Percentiles rank a stretch among this genome's conserved stretches.
These are phyloP conservation scores for Tretioscincus oriximinensis DNA, from an alignment of 2,113 vertebrate species.

Conservation along the genomic window DNA sequence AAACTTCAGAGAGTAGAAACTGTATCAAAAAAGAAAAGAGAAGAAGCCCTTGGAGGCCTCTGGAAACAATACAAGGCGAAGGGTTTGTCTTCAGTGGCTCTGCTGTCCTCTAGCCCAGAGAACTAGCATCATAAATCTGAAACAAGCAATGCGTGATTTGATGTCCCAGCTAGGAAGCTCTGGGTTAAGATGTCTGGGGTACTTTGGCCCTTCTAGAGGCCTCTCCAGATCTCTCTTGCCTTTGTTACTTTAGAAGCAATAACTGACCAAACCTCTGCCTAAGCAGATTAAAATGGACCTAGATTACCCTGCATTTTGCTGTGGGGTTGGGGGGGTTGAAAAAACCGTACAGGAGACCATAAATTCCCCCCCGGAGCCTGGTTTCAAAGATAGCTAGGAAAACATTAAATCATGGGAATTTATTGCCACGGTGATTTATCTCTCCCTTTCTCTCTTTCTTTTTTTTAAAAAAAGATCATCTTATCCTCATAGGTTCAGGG, in stretches of 20 bases:
- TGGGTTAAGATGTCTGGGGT: not conserved
- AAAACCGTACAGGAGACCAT: not conserved
- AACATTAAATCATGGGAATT: not conserved
- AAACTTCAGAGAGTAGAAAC: conserved; percentile 57
- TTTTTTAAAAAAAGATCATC: too few relatives aligned
- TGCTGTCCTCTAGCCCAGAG: conserved; percentile 32
- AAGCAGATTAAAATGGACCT: not conserved
- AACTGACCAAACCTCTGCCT: not conserved
- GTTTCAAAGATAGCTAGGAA: not conserved
- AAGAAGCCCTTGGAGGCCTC: conserved; percentile 29
- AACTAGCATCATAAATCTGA: conserved; percentile 48
- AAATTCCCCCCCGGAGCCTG: not conserved
- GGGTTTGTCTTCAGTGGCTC: not conserved
- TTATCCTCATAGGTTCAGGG: not conserved
- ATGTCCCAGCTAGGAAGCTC: conserved; percentile 16
- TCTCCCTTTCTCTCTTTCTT: not conserved
- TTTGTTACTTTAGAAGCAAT: not conserved
- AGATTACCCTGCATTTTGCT: not conserved
- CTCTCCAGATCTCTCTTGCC: conserved; percentile 16
- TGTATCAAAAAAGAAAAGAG: conserved; percentile 30
- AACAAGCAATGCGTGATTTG: conserved; percentile 26
- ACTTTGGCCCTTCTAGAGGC: conserved; percentile 15
- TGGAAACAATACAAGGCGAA: conserved; percentile 49
- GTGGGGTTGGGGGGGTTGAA: too few relatives aligned
- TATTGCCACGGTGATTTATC: not conserved